phyloP scores from a whole-genome alignment of 2,888 invertebrate genomes.

The Penaeus monodon region DNA sequence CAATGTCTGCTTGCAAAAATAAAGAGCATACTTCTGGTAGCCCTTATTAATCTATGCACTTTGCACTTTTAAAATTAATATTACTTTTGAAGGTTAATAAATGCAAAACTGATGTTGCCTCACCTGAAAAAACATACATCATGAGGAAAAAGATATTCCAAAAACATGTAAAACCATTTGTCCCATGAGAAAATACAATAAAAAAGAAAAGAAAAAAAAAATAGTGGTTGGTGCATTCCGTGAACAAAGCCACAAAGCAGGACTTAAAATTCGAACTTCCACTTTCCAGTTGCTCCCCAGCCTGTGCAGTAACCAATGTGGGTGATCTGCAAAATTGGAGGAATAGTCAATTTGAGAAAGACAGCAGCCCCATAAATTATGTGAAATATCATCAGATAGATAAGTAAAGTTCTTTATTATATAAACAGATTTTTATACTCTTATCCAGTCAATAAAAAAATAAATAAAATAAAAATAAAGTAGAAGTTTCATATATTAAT shows the following conservation, averaged over 20 bases:
- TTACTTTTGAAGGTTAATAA: no score
- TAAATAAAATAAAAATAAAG: no score
- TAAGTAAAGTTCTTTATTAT: no score
- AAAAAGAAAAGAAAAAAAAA: background rate
- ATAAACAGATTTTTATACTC: no score
- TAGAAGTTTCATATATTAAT: no score
- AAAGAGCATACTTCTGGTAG: no score
- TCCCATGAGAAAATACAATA: background rate
- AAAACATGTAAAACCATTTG: background rate
- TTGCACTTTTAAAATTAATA: no score
- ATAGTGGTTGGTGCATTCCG: background rate
- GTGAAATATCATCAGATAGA: no score
- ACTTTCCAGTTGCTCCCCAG: constrained; percentile 64
- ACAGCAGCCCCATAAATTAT: no score
- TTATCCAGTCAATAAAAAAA: no score
- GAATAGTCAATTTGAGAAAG: background rate
- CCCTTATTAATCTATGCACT: no score
- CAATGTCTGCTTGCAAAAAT: no score
- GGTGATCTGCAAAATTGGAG: constrained; percentile 55
- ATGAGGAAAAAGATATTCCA: background rate
- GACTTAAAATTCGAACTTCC: constrained; percentile 57
- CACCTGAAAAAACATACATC: background rate
- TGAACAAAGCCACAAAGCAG: background rate
- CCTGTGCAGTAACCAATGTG: constrained; percentile 64
- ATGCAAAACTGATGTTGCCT: background rate